phyloP scores from a whole-genome alignment of 92 coral and sea anemone species.

The Phymanthus crucifer region DNA sequence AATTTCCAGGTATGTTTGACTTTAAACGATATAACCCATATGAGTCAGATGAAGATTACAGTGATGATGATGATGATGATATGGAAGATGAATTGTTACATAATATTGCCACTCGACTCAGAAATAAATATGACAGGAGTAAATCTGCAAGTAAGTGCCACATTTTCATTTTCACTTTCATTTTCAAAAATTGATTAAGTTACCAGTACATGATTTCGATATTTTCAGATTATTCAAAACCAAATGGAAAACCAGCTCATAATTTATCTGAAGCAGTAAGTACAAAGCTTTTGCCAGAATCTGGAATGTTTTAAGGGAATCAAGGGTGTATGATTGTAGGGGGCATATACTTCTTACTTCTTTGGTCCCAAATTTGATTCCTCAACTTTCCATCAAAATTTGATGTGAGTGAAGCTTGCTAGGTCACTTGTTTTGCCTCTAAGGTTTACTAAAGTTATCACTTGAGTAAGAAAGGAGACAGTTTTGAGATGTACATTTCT shows the following conservation, averaged over 20 bases:
- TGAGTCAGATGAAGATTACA: conserved; percentile 79
- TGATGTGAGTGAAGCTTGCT: too few relatives aligned
- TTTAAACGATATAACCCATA: conserved; percentile 47
- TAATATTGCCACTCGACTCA: conserved; percentile 67
- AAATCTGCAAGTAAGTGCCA: conserved; percentile 35
- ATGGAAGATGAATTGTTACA: conserved; percentile 71
- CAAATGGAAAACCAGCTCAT: conserved; percentile 67
- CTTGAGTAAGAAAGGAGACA: too few relatives aligned
- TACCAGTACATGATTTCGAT: neutral
- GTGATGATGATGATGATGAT: conserved; percentile 81
- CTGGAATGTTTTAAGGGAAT: too few relatives aligned
- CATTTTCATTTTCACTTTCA: too few relatives aligned
- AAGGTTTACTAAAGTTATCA: too few relatives aligned
- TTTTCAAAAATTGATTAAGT: neutral
- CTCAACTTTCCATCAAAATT: too few relatives aligned
- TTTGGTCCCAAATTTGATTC: too few relatives aligned
- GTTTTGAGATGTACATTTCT: too few relatives aligned
- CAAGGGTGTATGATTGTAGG: too few relatives aligned
- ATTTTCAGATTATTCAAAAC: conserved; percentile 26
- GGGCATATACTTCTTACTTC: too few relatives aligned
- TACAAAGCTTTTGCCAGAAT: neutral
- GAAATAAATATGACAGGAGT: conserved; percentile 78
- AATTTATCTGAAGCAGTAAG: conserved; percentile 80
- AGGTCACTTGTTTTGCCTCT: too few relatives aligned
- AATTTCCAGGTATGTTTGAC: conserved; percentile 69